These are phyloP conservation scores for Macrotrachela quadricornifera DNA, from an alignment of 1,140 invertebrate species.

Conservation along the genomic window DNA sequence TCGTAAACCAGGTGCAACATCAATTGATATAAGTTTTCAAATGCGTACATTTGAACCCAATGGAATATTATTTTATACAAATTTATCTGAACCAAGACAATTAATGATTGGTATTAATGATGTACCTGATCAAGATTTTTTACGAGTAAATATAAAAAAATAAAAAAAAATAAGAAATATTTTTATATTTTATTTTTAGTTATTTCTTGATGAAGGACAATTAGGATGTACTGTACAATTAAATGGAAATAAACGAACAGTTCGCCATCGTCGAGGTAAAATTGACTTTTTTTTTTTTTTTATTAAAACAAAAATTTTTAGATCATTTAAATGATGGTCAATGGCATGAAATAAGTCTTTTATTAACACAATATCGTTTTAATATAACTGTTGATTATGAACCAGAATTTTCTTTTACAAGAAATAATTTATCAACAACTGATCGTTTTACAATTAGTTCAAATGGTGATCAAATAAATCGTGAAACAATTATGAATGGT, in stretches of 20 bases:
- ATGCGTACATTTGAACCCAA: constrained; percentile 72
- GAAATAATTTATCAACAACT: no score
- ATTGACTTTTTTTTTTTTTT: constrained; percentile 45
- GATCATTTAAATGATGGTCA: constrained; percentile 63
- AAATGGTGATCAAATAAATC: no score
- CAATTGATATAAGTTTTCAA: constrained; percentile 59
- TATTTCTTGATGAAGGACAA: constrained; percentile 41
- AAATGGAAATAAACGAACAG: constrained; percentile 46
- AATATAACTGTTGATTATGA: constrained; percentile 51
- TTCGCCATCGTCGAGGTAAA: constrained; percentile 43
- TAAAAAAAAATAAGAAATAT: constrained; percentile 5
- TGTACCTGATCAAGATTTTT: constrained; percentile 11
- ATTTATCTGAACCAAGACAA: constrained; percentile 50
- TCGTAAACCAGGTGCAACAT: constrained; percentile 44
- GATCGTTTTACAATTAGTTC: no score
- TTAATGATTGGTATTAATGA: constrained; percentile 41
- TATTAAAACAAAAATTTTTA: constrained; percentile 8
- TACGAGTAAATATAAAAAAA: not conserved
- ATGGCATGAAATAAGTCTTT: constrained; percentile 55
- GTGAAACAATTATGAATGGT: not conserved
- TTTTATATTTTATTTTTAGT: not conserved
- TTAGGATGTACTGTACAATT: constrained; percentile 56
- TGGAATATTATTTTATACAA: constrained; percentile 61
- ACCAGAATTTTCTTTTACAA: constrained; percentile 22
- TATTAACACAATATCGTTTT: constrained; percentile 46